Evolutionary conservation across 2,113 vertebrate genomes (phyloP).

Genomic region (Nothocercus nigrocapillus): DNA sequence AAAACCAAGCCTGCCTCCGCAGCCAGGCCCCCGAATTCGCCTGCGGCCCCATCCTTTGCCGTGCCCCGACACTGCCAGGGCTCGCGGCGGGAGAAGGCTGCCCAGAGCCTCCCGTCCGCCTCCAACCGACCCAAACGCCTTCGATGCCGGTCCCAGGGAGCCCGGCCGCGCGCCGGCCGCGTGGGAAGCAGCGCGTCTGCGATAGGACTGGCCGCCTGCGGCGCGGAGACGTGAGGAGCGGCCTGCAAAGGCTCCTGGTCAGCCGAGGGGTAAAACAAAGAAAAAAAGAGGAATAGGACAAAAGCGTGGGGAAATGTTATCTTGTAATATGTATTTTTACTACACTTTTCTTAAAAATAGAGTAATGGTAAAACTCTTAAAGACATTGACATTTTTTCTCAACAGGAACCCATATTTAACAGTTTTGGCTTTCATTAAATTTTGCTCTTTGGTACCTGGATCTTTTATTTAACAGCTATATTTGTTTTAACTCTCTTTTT

Average conservation of each 20-base stretch:
- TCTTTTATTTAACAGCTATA: constrained; percentile 83
- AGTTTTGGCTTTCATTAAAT: constrained; percentile 86
- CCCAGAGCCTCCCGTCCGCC: background rate
- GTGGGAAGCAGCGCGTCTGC: background rate
- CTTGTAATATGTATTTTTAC: constrained; percentile 90
- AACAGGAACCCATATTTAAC: constrained; percentile 83
- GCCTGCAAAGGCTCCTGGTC: constrained; percentile 63
- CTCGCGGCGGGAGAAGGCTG: background rate
- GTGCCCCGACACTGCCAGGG: background rate
- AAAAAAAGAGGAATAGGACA: constrained; percentile 18
- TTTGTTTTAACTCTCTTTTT: constrained; percentile 78
- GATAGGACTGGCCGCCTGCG: constrained; percentile 47
- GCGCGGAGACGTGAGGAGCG: constrained; percentile 36
- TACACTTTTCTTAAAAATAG: constrained; percentile 89
- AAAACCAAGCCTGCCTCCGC: background rate
- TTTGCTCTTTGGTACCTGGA: constrained; percentile 86
- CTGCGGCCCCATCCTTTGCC: constrained; percentile 6
- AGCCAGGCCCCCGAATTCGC: background rate
- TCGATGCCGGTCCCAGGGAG: constrained; percentile 27
- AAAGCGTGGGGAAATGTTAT: constrained; percentile 79
- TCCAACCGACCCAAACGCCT: constrained; percentile 15
- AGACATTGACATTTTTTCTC: constrained; percentile 84
- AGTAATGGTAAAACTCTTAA: constrained; percentile 79
- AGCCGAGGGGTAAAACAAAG: constrained; percentile 42
- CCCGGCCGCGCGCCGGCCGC: background rate